Percentiles rank a stretch among this genome's conserved stretches.
phyloP scores from a whole-genome alignment of 2,797 vertebrate species.

The Sarcoramphus papa region DNA sequence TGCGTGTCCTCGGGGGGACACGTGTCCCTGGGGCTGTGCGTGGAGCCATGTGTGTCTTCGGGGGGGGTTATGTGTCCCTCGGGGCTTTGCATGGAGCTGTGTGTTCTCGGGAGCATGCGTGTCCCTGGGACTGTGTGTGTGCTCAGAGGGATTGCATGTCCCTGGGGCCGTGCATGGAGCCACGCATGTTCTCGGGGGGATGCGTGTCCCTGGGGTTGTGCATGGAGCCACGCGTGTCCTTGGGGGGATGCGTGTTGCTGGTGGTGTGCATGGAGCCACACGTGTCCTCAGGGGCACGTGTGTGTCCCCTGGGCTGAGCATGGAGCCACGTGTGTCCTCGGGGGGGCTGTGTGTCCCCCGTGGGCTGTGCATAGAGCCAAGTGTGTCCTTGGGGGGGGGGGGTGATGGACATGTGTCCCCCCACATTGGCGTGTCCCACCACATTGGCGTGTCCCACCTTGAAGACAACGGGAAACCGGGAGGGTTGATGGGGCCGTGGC shows the following conservation, averaged over 20 bases:
- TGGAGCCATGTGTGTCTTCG: too few species aligned
- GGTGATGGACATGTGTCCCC: too few species aligned
- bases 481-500: neutral
- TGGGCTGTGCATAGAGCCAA: too few species aligned
- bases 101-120: neutral
- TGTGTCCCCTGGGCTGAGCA: neutral
- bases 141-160: too few species aligned
- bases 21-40: too few species aligned
- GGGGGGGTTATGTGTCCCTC: too few species aligned
- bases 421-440: neutral
- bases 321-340: neutral
- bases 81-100: rapidly evolving
- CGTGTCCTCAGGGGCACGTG: neutral
- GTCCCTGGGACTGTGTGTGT: neutral
- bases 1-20: too few species aligned
- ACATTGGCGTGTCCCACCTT: neutral
- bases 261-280: neutral
- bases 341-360: neutral
- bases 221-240: neutral
- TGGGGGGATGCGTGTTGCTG: too few species aligned
- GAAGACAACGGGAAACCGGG: too few species aligned
- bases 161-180: too few species aligned
- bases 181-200: neutral
- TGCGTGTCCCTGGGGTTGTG: neutral
- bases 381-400: too few species aligned